phyloP scores from a whole-genome alignment of 1,140 invertebrate species.

The Drosophila nigrodunni region DNA sequence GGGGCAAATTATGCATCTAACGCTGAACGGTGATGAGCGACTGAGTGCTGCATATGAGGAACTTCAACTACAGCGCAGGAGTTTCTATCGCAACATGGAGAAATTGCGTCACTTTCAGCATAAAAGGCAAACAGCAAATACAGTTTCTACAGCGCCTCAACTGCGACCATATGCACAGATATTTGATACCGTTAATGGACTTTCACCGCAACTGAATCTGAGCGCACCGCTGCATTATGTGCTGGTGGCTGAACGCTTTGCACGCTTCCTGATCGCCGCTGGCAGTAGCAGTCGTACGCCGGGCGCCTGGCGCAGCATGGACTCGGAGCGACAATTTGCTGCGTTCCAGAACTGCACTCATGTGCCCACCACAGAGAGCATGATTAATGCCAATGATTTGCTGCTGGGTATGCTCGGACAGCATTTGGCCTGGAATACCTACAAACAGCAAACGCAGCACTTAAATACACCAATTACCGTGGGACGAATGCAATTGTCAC shows the following conservation, averaged over 20 bases:
- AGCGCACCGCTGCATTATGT: conserved; percentile 67
- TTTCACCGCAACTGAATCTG: conserved; percentile 64
- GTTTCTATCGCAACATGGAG: conserved; percentile 78
- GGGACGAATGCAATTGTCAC: conserved; percentile 57
- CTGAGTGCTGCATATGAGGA: conserved; percentile 58
- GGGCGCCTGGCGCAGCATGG: conserved; percentile 77
- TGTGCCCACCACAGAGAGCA: background rate
- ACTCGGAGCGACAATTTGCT: conserved; percentile 66
- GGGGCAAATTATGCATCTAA: conserved; percentile 64
- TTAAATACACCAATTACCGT: conserved; percentile 52
- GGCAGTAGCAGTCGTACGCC: conserved; percentile 68
- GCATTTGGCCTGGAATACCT: conserved; percentile 45
- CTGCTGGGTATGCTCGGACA: conserved; percentile 61
- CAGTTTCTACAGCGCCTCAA: conserved; percentile 10
- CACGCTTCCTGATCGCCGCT: conserved; percentile 62
- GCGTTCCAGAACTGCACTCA: conserved; percentile 56
- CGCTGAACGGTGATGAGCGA: conserved; percentile 67
- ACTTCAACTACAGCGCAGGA: conserved; percentile 57
- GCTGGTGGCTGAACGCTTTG: conserved; percentile 66
- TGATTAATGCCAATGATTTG: conserved; percentile 62
- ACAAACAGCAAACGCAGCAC: conserved; percentile 34
- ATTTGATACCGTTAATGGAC: conserved; percentile 55
- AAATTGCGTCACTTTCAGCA: conserved; percentile 62
- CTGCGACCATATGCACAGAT: conserved; percentile 54
- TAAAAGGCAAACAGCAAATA: conserved; percentile 10